Evolutionary conservation across 2,888 invertebrate genomes (phyloP), one percentile per base, ranked within the genome.

Genomic region (Agriotes lineatus): DNA sequence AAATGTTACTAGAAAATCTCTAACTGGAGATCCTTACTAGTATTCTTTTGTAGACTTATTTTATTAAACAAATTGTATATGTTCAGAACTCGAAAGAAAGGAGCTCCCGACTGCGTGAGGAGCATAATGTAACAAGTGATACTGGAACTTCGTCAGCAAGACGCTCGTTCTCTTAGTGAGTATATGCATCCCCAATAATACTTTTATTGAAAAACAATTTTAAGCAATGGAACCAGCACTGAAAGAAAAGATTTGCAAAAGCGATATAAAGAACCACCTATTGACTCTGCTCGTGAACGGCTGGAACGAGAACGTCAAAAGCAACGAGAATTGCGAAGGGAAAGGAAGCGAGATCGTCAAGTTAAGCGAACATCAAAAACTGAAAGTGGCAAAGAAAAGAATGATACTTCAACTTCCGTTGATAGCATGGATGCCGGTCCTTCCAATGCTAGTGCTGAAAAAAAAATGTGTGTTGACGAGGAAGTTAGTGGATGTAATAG

Each of bases 401-500:
- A 67, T 56, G 73, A 72, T 35, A 63, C 66, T 33, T 20, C 71
- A 22, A 30, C 70, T 39, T 37, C 70, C 18, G 72, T 72, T 59
- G 81, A 78, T 67, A 56, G 79, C 20, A 74, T 50, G 12, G 72
- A 73, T 66, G 74, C 76, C 2, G 82, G 82, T 72, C 75, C 79
- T 4, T 73, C 77, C 6, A 77, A 77, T 65, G 79, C 35, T 14
- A 61, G 50, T 18, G 60, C 45, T 10, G 71, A 79, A 72, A 80
- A 79, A 64, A 78, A 77, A 64, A 78, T 79, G 65, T 73, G 71
- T 63, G 77, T 71, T 7, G 82, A 83, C 61, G 84, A 84, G 77
- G 84, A 84, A 71, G 81, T 79, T 33, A 83, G 83, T 66, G 84
- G 85, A 1, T 84, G 83, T 72, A 85, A 85, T 72, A 84, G 83